These are phyloP conservation scores for Phylloscopus whistleri DNA, from an alignment of 2,113 vertebrate genomes.

Conservation along the genomic window DNA sequence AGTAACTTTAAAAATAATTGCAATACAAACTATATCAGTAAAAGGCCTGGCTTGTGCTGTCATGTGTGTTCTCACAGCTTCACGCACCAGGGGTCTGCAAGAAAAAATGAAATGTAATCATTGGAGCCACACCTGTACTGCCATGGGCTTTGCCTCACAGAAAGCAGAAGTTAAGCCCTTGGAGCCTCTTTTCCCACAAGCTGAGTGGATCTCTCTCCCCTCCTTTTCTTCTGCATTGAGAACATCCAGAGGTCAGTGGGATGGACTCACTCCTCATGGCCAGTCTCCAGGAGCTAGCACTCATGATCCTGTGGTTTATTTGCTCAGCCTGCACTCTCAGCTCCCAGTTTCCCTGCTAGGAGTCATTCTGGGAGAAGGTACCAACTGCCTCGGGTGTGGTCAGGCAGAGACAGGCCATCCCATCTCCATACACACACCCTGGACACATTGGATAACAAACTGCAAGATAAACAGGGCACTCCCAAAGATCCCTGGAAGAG, in stretches of 20 bases:
- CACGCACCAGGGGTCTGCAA: neutral
- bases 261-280: neutral
- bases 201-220: neutral
- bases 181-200: neutral
- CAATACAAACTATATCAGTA: neutral
- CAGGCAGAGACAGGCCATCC: neutral
- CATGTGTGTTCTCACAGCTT: neutral
- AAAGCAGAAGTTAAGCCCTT: neutral
- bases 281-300: neutral
- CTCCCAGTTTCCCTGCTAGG: neutral
- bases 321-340: neutral
- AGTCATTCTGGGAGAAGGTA: neutral
- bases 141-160: neutral
- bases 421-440: neutral
- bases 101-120: neutral
- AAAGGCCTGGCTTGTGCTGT: neutral
- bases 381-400: neutral
- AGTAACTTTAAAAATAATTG: neutral
- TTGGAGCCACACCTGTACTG: neutral
- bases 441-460: neutral
- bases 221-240: neutral
- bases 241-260: slow-evolving; percentile 17
- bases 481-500: neutral
- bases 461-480: neutral
- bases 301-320: neutral